Percentiles rank a stretch among this genome's conserved stretches.
These are phyloP conservation scores for Sorex araneus DNA, from an alignment of 2,113 vertebrate species.

Conservation along the genomic window DNA sequence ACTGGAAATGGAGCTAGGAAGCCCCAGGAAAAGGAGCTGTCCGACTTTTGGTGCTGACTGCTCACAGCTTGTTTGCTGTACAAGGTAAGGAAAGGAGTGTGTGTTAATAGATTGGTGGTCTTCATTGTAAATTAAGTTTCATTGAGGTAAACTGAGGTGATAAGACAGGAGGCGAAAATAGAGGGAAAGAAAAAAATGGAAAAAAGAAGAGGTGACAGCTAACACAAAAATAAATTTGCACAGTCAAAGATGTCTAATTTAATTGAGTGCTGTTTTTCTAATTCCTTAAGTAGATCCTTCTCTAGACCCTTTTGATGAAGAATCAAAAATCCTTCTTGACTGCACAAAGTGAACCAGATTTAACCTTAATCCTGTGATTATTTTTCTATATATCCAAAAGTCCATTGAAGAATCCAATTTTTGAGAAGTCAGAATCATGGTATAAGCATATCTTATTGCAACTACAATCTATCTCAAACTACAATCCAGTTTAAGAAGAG, in stretches of 20 bases:
- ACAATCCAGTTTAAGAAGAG: background rate
- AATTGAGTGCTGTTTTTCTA: background rate
- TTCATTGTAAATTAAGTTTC: background rate
- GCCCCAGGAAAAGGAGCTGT: conserved; percentile 84
- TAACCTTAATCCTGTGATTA: background rate
- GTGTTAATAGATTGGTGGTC: background rate
- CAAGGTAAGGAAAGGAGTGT: background rate
- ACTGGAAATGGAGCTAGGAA: conserved; percentile 39
- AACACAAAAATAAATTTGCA: conserved; percentile 14
- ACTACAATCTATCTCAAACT: background rate
- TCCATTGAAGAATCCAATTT: background rate
- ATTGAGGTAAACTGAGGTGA: background rate
- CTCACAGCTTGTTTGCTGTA: conserved; percentile 34
- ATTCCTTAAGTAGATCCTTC: background rate
- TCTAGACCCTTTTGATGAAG: background rate
- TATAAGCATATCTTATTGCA: conserved; percentile 16
- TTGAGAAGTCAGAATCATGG: background rate
- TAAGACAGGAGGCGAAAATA: background rate
- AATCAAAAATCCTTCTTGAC: background rate
- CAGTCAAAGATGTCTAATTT: conserved; percentile 33
- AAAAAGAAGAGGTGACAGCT: background rate
- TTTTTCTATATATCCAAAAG: background rate
- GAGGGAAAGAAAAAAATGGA: too few species aligned
- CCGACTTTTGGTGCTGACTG: conserved; percentile 79
- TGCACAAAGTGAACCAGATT: background rate